Base-by-base conservation (phyloP, 2,888 invertebrate genomes). In the Pachliopta kotzebuea region DNA sequence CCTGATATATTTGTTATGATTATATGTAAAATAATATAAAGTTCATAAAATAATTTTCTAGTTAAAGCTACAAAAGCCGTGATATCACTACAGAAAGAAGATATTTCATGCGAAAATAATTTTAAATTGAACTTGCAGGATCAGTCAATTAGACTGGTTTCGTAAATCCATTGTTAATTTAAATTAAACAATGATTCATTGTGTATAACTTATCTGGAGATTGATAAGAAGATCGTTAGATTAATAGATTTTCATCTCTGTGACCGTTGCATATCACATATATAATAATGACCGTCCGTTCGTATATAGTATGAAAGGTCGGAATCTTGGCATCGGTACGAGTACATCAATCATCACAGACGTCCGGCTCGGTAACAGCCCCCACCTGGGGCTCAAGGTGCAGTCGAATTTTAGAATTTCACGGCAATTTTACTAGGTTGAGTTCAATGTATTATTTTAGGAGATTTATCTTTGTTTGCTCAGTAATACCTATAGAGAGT, bases 261-360 rank as follows among this genome's bases (percentile, higher is more conserved):
- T 26, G 59, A 49, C 52, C 53, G 42, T 37, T 60, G 60, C 62
- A 42, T 53, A 60, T 61, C 21, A 37, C 21, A 37, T 31, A 65
- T 49, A 62, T 65, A 65, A 61, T 65, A 65, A 65, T 62, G 54
- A 7, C 54, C 60, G 42, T 65, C 67, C 54, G 45, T 53, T 65
- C 59, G 59, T 50, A 57, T 63, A 64, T 66, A 57, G 23, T 61
- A 66, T 60, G 62, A 71, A 68, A 73, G 71, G 66, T 71, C 69
- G 67, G 66, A 64, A 61, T 70, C 65, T 78, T 77, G 78, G 78
- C 79, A 72, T 72, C 73, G 71, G 71, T 73, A 72, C 57, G 24
- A 17, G 26, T 60, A 62, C 66, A 75, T 79, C 74, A 75, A 74
- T 76, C 72, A 71, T 68, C 58, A 52, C 60, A 63, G 63, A 67